A percentile compares a stretch with the other conserved stretches of the same genome.
Evolutionary conservation across 2,113 vertebrate genomes (phyloP).

Genomic region (Centropus unirufus): DNA sequence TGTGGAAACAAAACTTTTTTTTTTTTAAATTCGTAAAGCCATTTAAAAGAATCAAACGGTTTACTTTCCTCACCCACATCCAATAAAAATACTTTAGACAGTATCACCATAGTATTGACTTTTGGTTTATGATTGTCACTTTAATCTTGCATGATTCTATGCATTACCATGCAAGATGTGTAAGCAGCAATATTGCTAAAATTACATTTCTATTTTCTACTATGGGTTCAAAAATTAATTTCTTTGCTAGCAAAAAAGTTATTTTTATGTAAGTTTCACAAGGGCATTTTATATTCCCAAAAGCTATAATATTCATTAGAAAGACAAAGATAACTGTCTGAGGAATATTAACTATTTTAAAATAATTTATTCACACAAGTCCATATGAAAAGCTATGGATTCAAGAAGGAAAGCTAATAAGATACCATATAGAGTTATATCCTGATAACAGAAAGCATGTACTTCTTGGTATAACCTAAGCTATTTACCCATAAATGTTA

Average conservation of each 20-base stretch:
- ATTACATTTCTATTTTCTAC: neutral
- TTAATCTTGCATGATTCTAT: neutral
- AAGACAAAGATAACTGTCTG: neutral
- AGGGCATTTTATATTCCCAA: neutral
- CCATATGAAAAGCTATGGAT: neutral
- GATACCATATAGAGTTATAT: neutral
- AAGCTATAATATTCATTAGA: neutral
- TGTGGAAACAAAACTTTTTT: neutral
- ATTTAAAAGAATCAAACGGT: neutral
- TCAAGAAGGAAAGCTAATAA: neutral
- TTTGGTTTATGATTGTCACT: neutral
- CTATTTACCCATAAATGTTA: neutral
- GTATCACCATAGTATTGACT: neutral
- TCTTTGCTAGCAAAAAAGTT: neutral
- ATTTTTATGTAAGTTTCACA: neutral
- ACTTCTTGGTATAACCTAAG: neutral
- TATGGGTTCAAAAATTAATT: neutral
- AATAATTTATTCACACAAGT: neutral
- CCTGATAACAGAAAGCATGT: neutral
- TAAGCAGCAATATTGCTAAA: neutral
- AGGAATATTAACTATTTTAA: neutral
- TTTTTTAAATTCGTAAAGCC: neutral
- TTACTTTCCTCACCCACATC: neutral
- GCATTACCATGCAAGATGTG: neutral
- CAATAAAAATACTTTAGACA: neutral